Base-by-base conservation (phyloP, 2,797 vertebrate genomes). In the Eulemur mongoz region DNA sequence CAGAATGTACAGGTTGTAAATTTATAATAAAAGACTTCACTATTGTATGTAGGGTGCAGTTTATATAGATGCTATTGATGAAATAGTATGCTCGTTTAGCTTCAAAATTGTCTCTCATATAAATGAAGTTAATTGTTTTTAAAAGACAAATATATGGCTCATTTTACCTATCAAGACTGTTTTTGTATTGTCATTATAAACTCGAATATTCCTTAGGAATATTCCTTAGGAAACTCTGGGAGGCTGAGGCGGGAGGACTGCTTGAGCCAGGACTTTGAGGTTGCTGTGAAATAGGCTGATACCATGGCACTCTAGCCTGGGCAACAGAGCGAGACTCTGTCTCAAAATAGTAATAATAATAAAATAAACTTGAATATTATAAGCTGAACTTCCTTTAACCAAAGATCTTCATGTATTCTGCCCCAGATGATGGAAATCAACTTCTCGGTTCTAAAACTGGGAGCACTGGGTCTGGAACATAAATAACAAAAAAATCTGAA, bases 81-180 rank as follows among this genome's bases (percentile, higher is more conserved):
- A 92, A 93, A 92, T 76, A 52, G 25, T 22, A 76, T 73, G 20
- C 12, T 72, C 93, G 25, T 38, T 86, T 85, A 83, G 32, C 79
- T 94, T 94, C 67, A 50, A 94, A 95, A 92, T 69, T 63, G 10
- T 90, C 84, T 92, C 30, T 87, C 78, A 81, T 52, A 3, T 81
- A 95, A 95, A 88, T 69, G 48, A 67, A 93, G 38, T 57, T 94
- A 65, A 94, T 67, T 95, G 50, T 50, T 61, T 90, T 73, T 93
- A 43, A 87, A 92, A 91, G 75, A 85, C 27, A 91, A 85, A 81
- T 63, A 61, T 9, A 45, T 35, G 40, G 15, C 14, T 95, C 40
- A 90, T 52, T 95, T 96, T 12, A 54, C 14, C 14, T 90, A 69
- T 22, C 45, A 75, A 82, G 12, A 69, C 73, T 54, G 1, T 90